A percentile compares a stretch with the other conserved stretches of the same genome.
Evolutionary conservation across 1,140 invertebrate species (phyloP).

Genomic region (Condylostylus longicornis): DNA sequence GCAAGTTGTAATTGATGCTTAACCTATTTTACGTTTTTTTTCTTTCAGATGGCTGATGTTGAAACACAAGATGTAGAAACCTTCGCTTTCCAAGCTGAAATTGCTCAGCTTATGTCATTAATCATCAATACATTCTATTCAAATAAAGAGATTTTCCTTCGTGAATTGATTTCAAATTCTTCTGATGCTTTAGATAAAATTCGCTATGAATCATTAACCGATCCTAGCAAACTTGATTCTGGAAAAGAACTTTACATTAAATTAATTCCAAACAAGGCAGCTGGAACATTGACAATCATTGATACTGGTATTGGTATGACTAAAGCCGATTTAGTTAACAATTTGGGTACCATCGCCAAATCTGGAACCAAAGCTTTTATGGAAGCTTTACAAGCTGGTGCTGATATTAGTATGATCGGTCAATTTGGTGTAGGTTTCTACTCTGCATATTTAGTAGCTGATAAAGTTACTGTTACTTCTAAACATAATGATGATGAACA

Average conservation of each 20-base stretch:
- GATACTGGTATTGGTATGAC: slow-evolving; percentile 90
- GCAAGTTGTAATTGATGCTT: too few species aligned
- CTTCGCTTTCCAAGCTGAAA: slow-evolving; percentile 82
- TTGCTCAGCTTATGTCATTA: slow-evolving; percentile 82
- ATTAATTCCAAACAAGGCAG: slow-evolving; percentile 73
- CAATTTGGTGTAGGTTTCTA: slow-evolving; percentile 94
- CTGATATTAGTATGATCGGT: slow-evolving; percentile 88
- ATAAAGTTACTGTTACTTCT: slow-evolving; percentile 75
- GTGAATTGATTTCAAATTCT: slow-evolving; percentile 89
- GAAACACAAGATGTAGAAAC: slow-evolving; percentile 48
- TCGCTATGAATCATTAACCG: slow-evolving; percentile 73
- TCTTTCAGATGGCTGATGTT: slow-evolving; percentile 47
- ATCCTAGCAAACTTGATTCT: slow-evolving; percentile 63
- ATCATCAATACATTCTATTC: slow-evolving; percentile 99
- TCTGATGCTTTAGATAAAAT: slow-evolving; percentile 62
- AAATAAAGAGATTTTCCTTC: slow-evolving; percentile 96
- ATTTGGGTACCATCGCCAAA: slow-evolving; percentile 83
- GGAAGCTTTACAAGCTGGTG: slow-evolving; percentile 78
- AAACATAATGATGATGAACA: slow-evolving; percentile 90
- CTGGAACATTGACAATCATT: slow-evolving; percentile 69
- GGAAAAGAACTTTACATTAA: slow-evolving; percentile 75
- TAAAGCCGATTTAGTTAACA: slow-evolving; percentile 82
- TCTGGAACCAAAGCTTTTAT: slow-evolving; percentile 89
- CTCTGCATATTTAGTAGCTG: slow-evolving; percentile 87
- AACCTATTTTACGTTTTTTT: too few species aligned